Evolutionary conservation across 2,113 vertebrate genomes (phyloP), one percentile per base, ranked within the genome.

Genomic region (Narcine bancroftii): DNA sequence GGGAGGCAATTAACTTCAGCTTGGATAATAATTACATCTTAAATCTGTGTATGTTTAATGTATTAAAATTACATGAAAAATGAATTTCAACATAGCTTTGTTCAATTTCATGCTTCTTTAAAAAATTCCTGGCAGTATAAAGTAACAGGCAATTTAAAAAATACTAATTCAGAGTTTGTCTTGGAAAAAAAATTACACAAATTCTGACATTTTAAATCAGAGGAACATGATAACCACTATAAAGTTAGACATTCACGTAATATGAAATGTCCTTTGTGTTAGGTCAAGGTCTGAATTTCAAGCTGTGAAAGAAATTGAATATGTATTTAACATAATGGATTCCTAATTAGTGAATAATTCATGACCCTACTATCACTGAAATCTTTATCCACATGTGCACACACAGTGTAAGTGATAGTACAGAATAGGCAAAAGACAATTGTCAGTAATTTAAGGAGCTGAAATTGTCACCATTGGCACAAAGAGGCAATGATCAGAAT

Each of bases 271-370:
- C 39, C 9, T 69, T 17, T 69, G 7, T 65, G 63, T 91, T 91
- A 10, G 69, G 11, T 69, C 39, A 47, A 69, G 24, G 9, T 66
- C 63, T 89, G 87, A 21, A 45, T 89, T 66, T 69, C 36, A 66
- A 66, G 39, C 71, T 87, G 81, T 60, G 42, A 91, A 91, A 15
- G 60, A 89, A 89, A 66, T 17, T 89, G 87, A 63, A 63, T 63
- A 87, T 63, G 56, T 89, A 89, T 89, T 89, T 89, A 39, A 19
- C 63, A 66, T 66, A 89, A 36, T 29, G 33, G 39, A 56, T 66
- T 45, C 87, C 85, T 39, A 66, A 65, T 91, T 91, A 45, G 60
- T 91, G 63, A 91, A 91, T 91, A 91, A 91, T 47, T 91, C 21
- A 91, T 91, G 24, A 45, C 6, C 29, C 45, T 24, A 6, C 63